Evolutionary conservation across 1,140 invertebrate genomes (phyloP).

Genomic region (Trypoxylus dichotomus): DNA sequence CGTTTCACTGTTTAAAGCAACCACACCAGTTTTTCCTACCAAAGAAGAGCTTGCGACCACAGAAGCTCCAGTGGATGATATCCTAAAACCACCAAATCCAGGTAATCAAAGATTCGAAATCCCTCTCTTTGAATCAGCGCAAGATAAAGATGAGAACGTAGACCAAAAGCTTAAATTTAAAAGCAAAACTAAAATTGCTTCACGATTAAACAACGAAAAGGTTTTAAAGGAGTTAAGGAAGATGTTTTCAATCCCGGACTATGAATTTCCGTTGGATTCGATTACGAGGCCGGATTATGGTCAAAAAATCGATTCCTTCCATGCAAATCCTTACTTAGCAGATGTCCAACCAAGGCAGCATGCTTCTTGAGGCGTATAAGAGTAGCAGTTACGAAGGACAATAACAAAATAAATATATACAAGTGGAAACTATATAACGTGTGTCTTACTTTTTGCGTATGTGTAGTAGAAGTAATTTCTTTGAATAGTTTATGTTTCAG

Average conservation of each 20-base stretch:
- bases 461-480: too few relatives aligned
- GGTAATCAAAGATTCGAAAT: slow-evolving; percentile 29
- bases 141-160: neutral
- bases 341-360: slow-evolving; percentile 16
- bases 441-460: neutral
- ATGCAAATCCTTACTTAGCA: slow-evolving; percentile 38
- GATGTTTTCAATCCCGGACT: slow-evolving; percentile 50
- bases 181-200: slow-evolving; percentile 26
- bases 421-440: slow-evolving; percentile 13
- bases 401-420: neutral
- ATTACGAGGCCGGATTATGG: slow-evolving; percentile 45
- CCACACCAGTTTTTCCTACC: slow-evolving; percentile 49
- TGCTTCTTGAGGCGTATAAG: neutral
- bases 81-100: slow-evolving; percentile 3
- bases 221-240: slow-evolving; percentile 46
- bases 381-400: neutral
- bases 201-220: slow-evolving; percentile 30
- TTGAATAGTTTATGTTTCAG: too few relatives aligned
- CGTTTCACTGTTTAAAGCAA: slow-evolving; percentile 44
- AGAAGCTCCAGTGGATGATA: neutral
- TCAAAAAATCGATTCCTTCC: slow-evolving; percentile 45
- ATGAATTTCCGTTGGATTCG: slow-evolving; percentile 50
- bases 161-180: neutral
- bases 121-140: too few relatives aligned
- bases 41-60: slow-evolving; percentile 29